These are phyloP conservation scores for Erebia aethiops DNA, from an alignment of 2,888 invertebrate genomes.

Conservation along the genomic window DNA sequence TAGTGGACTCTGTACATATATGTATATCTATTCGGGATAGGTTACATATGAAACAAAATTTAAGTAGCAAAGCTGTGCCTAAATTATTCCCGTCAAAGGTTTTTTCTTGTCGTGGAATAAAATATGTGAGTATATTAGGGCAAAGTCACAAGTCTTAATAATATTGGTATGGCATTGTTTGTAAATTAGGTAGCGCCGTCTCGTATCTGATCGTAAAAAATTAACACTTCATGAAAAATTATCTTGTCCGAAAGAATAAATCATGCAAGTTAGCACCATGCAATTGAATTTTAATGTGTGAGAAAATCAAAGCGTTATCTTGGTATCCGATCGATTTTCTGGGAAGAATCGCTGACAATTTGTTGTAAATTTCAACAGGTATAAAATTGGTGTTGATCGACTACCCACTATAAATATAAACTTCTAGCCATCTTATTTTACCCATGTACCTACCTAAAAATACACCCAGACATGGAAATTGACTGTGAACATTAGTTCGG, in stretches of 20 bases:
- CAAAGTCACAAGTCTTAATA: constrained; percentile 40
- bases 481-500: too few relatives aligned
- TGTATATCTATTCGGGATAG: too few relatives aligned
- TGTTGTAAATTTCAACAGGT: constrained; percentile 27
- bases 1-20: not conserved
- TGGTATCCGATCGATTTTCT: constrained; percentile 59
- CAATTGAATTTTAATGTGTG: constrained; percentile 53
- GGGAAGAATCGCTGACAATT: constrained; percentile 46
- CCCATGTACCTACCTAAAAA: constrained; percentile 41
- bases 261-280: constrained; percentile 30
- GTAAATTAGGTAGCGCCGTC: constrained; percentile 41
- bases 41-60: too few relatives aligned
- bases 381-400: constrained; percentile 32
- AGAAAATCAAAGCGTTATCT: constrained; percentile 55
- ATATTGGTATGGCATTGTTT: constrained; percentile 36
- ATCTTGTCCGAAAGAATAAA: constrained; percentile 26
- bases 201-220: constrained; percentile 25
- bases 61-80: too few relatives aligned
- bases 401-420: constrained; percentile 6
- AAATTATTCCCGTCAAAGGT: not conserved
- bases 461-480: too few relatives aligned
- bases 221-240: constrained; percentile 29
- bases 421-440: constrained; percentile 1
- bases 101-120: not conserved
- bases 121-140: constrained; percentile 36